Conservation (phyloP, 2,113 vertebrate genomes). For the Leuciscus idus region DNA sequence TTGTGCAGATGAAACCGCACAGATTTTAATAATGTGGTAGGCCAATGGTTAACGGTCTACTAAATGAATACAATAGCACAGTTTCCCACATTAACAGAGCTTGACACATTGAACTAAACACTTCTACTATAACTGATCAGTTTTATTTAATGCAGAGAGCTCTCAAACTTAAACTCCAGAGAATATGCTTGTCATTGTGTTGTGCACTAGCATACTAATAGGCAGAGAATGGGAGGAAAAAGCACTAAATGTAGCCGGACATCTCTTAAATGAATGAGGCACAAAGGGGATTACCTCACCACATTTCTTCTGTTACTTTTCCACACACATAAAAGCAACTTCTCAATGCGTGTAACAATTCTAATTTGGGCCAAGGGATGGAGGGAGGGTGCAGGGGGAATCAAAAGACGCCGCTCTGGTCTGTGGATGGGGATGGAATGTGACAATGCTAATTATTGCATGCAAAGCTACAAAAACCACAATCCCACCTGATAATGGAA, state of each 20-base stretch:
- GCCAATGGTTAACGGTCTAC: not conserved
- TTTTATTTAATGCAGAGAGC: conserved; percentile 22
- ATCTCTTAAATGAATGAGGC: conserved; percentile 28
- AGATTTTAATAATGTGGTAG: not conserved
- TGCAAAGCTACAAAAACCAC: conserved; percentile 47
- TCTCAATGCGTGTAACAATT: conserved; percentile 44
- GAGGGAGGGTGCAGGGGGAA: conserved; percentile 5
- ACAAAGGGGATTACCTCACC: conserved; percentile 51
- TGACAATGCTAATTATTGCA: conserved; percentile 60
- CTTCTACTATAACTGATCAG: not conserved
- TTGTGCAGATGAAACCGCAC: not conserved
- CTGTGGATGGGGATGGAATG: conserved; percentile 54
- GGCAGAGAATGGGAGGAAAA: not conserved
- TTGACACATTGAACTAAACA: not conserved
- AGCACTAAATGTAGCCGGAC: conserved; percentile 28
- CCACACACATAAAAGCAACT: conserved; percentile 34
- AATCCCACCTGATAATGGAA: conserved; percentile 52
- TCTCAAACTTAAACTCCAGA: not conserved
- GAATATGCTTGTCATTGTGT: not conserved
- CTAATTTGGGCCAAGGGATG: conserved; percentile 31
- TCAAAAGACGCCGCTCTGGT: conserved; percentile 45
- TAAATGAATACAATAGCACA: not conserved
- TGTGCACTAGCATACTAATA: conserved; percentile 1
- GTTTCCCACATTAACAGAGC: not conserved
- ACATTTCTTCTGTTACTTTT: conserved; percentile 40